Base-by-base conservation (phyloP, 2,888 invertebrate species). In the Drosophila lutescens region DNA sequence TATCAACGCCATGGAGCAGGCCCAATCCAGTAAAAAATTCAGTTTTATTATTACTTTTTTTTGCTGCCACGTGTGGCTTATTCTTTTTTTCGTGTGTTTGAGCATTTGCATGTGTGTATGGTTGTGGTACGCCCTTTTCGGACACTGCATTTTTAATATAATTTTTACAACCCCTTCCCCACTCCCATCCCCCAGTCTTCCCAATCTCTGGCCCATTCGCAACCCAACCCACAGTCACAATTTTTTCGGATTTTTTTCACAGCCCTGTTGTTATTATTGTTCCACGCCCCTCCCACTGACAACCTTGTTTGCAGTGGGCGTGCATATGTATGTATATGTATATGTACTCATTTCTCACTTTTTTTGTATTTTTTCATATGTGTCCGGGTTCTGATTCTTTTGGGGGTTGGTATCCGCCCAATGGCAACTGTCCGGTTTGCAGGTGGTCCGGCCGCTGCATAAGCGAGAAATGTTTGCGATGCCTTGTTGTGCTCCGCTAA, bases 131-230 rank as follows among this genome's bases (percentile, higher is more conserved):
- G 89, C 91, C 91, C 90, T 91, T 90, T 88, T 90, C 90, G 91
- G 90, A 90, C 90, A 91, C 86, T 89, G 89, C 89, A 89, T 89
- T 89, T 89, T 90, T 89, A 89, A 89, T 90, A 88, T 90, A 85
- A 88, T 86, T 86, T 86, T 85, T 84, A 50, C 80, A 74, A 70
- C 53, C 56, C 61, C 60, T 41, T 41, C 40, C 50, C 66, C 34
- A 30, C 38, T 20, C 50, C 66, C 49, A 3, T 6, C 17, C 12
- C 17, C 17, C 13, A 0, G 15, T 32, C 62, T 17, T 0, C 32
- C 63, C 47, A 32, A 32, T 32, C 17, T n/a, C 23, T 23, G 32
- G 4, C 34, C 58, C 53, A 50, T 51, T 47, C 56, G 23, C 44
- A 43, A 57, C 61, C 65, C 76, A 75, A 76, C 67, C 80, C 30